Evolutionary conservation across 2,888 invertebrate species (phyloP).

Genomic region (Falcaria lacertinaria): DNA sequence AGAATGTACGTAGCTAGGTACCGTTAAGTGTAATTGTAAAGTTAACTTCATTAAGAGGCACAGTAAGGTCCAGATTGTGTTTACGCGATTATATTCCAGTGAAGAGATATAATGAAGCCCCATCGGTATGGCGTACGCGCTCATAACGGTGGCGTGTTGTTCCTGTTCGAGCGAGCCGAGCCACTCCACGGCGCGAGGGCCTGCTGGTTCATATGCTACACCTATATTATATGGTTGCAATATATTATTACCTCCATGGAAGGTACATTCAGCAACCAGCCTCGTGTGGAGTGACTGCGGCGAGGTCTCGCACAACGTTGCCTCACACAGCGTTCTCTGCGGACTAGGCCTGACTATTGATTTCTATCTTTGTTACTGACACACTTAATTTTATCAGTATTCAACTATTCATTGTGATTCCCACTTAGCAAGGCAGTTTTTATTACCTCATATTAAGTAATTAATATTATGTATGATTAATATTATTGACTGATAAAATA

Average conservation of each 20-base stretch:
- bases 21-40: constrained; percentile 48
- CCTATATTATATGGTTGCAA: not conserved
- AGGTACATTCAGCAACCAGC: not conserved
- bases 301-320: constrained; percentile 66
- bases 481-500: constrained; percentile 74
- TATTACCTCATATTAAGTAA: constrained; percentile 71
- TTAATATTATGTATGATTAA: constrained; percentile 54
- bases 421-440: constrained; percentile 67
- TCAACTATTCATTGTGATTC: constrained; percentile 67
- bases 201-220: no score
- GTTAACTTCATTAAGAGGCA: constrained; percentile 42
- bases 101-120: constrained; percentile 21
- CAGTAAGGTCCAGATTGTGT: constrained; percentile 35
- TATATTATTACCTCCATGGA: not conserved
- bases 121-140: constrained; percentile 16
- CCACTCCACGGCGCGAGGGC: constrained; percentile 20
- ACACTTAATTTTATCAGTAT: constrained; percentile 71
- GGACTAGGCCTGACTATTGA: constrained; percentile 26
- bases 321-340: constrained; percentile 64
- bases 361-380: constrained; percentile 28
- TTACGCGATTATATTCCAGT: constrained; percentile 29
- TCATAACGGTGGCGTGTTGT: constrained; percentile 22
- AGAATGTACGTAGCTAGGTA: constrained; percentile 49
- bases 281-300: constrained; percentile 30
- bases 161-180: constrained; percentile 34